Percentiles rank a stretch among this genome's conserved stretches.
phyloP scores from a whole-genome alignment of 2,888 invertebrate genomes.

The Catocala sponsa region DNA sequence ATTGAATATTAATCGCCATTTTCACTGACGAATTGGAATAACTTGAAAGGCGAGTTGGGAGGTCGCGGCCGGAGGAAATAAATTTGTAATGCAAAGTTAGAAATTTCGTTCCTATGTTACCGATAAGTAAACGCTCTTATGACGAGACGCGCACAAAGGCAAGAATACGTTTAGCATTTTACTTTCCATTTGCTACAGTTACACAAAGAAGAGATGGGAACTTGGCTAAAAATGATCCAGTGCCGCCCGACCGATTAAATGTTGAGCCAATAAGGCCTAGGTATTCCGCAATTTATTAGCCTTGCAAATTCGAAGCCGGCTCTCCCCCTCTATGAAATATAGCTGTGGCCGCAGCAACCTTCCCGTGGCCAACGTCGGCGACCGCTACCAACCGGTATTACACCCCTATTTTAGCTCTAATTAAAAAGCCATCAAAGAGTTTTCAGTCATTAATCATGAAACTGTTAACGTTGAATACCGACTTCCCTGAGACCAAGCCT shows the following conservation, averaged over 20 bases:
- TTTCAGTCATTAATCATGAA: slow-evolving; percentile 88
- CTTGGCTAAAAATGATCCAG: slow-evolving; percentile 79
- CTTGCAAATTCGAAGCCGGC: slow-evolving; percentile 83
- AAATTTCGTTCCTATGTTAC: slow-evolving; percentile 84
- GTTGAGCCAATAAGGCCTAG: slow-evolving; percentile 86
- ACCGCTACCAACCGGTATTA: slow-evolving; percentile 72
- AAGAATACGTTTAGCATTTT: slow-evolving; percentile 79
- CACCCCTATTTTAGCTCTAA: slow-evolving; percentile 88
- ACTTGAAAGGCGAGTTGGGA: slow-evolving; percentile 76
- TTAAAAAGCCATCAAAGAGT: slow-evolving; percentile 89
- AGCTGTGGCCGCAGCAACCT: slow-evolving; percentile 80
- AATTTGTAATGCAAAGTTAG: slow-evolving; percentile 88
- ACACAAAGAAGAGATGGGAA: slow-evolving; percentile 68
- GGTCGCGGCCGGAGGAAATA: slow-evolving; percentile 78
- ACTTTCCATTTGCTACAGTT: slow-evolving; percentile 67
- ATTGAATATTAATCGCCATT: slow-evolving; percentile 87
- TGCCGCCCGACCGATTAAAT: slow-evolving; percentile 75
- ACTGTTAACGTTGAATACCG: slow-evolving; percentile 87
- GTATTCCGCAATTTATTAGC: slow-evolving; percentile 87
- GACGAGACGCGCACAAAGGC: slow-evolving; percentile 70
- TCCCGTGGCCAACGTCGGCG: slow-evolving; percentile 60
- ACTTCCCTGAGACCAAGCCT: slow-evolving; percentile 74
- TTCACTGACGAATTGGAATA: slow-evolving; percentile 84
- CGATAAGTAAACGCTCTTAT: slow-evolving; percentile 83
- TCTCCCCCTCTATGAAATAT: slow-evolving; percentile 84